Conservation (phyloP, 2,113 vertebrate genomes). For the Petrocephalus zakoni region DNA sequence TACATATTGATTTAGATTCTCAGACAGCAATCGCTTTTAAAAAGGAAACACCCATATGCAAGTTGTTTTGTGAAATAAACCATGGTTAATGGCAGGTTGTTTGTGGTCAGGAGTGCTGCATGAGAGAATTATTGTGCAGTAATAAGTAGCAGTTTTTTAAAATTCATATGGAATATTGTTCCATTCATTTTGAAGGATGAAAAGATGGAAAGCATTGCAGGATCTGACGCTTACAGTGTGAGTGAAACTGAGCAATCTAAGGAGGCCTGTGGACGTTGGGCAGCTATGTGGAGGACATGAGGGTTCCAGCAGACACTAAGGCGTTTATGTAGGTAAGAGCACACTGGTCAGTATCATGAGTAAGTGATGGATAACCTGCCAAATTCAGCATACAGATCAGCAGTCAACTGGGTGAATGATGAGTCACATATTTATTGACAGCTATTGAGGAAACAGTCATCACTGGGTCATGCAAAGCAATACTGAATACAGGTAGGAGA, state of each 20-base stretch:
- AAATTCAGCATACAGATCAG: slow-evolving; percentile 22
- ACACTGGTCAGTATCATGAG: slow-evolving; percentile 2
- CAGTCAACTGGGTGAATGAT: slow-evolving; percentile 50
- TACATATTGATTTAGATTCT: neutral
- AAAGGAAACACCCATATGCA: neutral
- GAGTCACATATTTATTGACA: slow-evolving; percentile 64
- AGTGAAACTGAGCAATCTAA: neutral
- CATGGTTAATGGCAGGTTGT: neutral
- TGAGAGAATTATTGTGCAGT: neutral
- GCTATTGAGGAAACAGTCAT: slow-evolving; percentile 58
- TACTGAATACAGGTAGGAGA: slow-evolving; percentile 61
- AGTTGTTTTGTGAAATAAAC: neutral
- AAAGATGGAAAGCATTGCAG: neutral
- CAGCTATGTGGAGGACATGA: neutral
- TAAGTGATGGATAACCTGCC: slow-evolving; percentile 15
- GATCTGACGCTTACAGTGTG: neutral
- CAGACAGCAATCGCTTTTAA: neutral
- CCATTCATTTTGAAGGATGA: neutral
- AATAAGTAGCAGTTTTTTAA: neutral
- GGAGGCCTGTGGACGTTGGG: neutral
- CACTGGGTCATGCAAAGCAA: slow-evolving; percentile 70
- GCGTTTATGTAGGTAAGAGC: neutral
- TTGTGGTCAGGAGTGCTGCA: neutral
- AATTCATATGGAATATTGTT: neutral
- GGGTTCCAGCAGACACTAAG: neutral